Evolutionary conservation across 2,797 vertebrate species (phyloP), one percentile per base, ranked within the genome.

Genomic region (Rhodeus uyekii): DNA sequence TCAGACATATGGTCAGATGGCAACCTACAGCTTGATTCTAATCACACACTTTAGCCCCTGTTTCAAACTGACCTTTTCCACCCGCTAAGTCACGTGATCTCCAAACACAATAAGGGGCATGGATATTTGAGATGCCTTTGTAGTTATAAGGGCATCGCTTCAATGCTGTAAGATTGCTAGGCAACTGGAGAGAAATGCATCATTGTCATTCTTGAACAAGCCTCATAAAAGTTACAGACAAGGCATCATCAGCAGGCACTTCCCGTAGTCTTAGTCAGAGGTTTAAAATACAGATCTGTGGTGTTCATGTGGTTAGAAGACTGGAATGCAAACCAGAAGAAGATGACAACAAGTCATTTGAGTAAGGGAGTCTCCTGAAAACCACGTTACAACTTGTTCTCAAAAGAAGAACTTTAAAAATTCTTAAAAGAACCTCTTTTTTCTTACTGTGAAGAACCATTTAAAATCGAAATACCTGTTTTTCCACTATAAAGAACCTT

Each of bases 21-120:
- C 44, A 65, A 81, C 72, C 80, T 72, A 81, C 60, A 68, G 75
- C 60, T 72, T 65, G 58, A 80, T 38, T 75, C 60, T 50, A 48
- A 74, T 72, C 83, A 76, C 39, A 80, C 38, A 79, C 77, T 80
- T 80, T 69, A 36, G 58, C 76, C 76, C 44, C 32, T 55, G 76
- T 79, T 64, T 79, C 67, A 78, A 76, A 76, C 36, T 82, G 76
- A 83, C 76, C 76, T 83, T 83, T 74, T 83, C 76, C 68, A 71
- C 82, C 76, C 50, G 4, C 71, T 69, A 68, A 75, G 48, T 29
- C 77, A 84, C 19, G 50, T 80, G 74, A 83, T 65, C 48, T 61
- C 44, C 61, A 48, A 44, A 63, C 72, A 84, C 83, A 84, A 76
- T 84, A 64, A 76, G 19, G 32, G 29, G n/a, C 4, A 76, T 0